Conservation (phyloP, 2,797 vertebrate genomes). For the Calcarius lapponicus region DNA sequence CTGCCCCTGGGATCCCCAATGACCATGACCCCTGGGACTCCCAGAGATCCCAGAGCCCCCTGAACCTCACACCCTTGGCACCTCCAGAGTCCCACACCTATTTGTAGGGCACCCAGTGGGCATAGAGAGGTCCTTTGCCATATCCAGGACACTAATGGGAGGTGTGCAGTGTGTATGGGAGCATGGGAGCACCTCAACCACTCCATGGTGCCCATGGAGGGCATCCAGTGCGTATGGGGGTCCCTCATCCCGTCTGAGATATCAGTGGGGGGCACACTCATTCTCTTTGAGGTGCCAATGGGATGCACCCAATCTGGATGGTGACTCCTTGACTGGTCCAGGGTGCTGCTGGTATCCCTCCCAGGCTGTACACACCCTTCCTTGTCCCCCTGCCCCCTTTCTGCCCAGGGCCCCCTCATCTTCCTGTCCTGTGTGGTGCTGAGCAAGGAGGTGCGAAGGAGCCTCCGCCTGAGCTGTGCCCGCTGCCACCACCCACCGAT, state of each 20-base stretch:
- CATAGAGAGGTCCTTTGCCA: neutral
- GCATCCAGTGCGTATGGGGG: neutral
- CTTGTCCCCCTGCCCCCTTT: neutral
- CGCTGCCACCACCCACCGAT: slow-evolving; percentile 83
- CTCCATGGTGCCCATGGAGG: neutral
- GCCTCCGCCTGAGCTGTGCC: slow-evolving; percentile 86
- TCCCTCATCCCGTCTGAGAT: neutral
- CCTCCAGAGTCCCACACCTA: neutral
- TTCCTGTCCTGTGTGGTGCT: slow-evolving; percentile 91
- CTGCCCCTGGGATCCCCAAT: neutral
- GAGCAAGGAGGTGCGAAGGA: slow-evolving; percentile 88
- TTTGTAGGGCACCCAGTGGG: neutral
- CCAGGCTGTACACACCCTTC: neutral
- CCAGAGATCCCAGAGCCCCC: neutral
- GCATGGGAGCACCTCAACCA: neutral
- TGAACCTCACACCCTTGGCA: neutral
- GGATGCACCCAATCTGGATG: neutral
- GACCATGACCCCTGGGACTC: neutral
- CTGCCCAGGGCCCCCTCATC: slow-evolving; percentile 86
- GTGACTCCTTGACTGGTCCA: neutral
- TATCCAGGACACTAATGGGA: neutral
- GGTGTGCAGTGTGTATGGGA: neutral
- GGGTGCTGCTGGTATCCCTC: neutral
- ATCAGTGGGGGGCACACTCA: neutral
- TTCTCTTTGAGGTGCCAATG: neutral